Conservation (phyloP, 1,140 invertebrate genomes). For the Zaprionus taronus region DNA sequence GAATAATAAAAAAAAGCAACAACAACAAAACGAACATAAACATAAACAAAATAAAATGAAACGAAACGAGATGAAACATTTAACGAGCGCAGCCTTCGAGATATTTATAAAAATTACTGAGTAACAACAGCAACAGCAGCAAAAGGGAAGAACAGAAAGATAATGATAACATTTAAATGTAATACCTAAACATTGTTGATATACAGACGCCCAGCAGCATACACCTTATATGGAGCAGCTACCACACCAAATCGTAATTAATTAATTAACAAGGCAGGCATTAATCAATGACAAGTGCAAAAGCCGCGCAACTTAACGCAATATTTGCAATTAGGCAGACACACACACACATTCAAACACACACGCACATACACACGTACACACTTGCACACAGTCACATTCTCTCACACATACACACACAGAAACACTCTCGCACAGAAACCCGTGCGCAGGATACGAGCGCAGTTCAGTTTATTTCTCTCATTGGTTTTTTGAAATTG, state of each 20-base stretch:
- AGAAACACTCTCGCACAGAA: not conserved
- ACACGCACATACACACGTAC: slow-evolving; percentile 3
- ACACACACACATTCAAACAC: slow-evolving; percentile 10
- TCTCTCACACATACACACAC: not conserved
- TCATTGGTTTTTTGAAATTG: slow-evolving; percentile 22
- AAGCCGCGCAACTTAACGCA: slow-evolving; percentile 49
- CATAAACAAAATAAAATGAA: slow-evolving; percentile 45
- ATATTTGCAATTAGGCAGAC: slow-evolving; percentile 27
- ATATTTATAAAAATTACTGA: slow-evolving; percentile 47
- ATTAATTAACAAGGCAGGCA: slow-evolving; percentile 46
- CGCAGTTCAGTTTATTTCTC: slow-evolving; percentile 1
- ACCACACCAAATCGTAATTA: slow-evolving; percentile 37
- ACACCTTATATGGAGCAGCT: slow-evolving; percentile 24
- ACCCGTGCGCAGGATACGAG: slow-evolving; percentile 10
- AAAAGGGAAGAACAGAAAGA: slow-evolving; percentile 5
- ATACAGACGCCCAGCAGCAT: slow-evolving; percentile 55
- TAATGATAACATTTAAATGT: slow-evolving; percentile 33
- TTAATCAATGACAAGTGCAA: slow-evolving; percentile 59
- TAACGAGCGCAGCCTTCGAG: slow-evolving; percentile 64
- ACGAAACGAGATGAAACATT: slow-evolving; percentile 38
- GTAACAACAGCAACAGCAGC: slow-evolving; percentile 13
- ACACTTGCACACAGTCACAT: slow-evolving; percentile 20
- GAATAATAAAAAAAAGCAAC: slow-evolving; percentile 40
- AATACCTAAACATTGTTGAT: slow-evolving; percentile 58
- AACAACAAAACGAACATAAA: slow-evolving; percentile 38